Conservation (phyloP, 2,888 invertebrate species). For the Eilema caniola region DNA sequence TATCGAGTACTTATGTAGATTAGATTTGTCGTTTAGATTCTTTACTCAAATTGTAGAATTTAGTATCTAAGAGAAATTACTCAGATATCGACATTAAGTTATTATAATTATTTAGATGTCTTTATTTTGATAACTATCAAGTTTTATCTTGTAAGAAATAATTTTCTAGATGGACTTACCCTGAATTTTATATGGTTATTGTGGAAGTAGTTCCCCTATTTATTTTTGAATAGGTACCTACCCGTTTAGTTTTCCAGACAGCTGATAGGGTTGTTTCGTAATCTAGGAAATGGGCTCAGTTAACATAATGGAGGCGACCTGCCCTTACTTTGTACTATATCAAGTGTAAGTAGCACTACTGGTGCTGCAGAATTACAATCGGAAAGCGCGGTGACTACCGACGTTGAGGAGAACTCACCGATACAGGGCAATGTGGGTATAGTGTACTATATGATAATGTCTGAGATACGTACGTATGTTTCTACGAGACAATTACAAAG, state of each 20-base stretch:
- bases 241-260: slow-evolving; percentile 50
- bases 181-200: slow-evolving; percentile 59
- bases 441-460: slow-evolving; percentile 52
- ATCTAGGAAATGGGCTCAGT: slow-evolving; percentile 32
- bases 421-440: slow-evolving; percentile 63
- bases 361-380: slow-evolving; percentile 7
- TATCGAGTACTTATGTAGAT: slow-evolving; percentile 61
- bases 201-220: slow-evolving; percentile 57
- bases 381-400: slow-evolving; percentile 36
- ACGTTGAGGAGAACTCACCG: slow-evolving; percentile 44
- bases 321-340: not conserved
- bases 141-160: slow-evolving; percentile 66
- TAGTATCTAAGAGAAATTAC: slow-evolving; percentile 60
- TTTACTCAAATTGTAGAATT: slow-evolving; percentile 72
- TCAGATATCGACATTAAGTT: slow-evolving; percentile 55
- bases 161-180: slow-evolving; percentile 64
- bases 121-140: slow-evolving; percentile 81
- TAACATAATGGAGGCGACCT: slow-evolving; percentile 30
- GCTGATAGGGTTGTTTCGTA: slow-evolving; percentile 45
- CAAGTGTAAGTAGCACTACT: not conserved
- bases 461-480: slow-evolving; percentile 72
- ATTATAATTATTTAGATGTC: slow-evolving; percentile 75
- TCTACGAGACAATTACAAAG: slow-evolving; percentile 73
- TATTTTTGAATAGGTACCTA: slow-evolving; percentile 59
- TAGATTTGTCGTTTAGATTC: slow-evolving; percentile 78